Conservation (phyloP, 2,113 vertebrate genomes). For the Ictalurus furcatus region DNA sequence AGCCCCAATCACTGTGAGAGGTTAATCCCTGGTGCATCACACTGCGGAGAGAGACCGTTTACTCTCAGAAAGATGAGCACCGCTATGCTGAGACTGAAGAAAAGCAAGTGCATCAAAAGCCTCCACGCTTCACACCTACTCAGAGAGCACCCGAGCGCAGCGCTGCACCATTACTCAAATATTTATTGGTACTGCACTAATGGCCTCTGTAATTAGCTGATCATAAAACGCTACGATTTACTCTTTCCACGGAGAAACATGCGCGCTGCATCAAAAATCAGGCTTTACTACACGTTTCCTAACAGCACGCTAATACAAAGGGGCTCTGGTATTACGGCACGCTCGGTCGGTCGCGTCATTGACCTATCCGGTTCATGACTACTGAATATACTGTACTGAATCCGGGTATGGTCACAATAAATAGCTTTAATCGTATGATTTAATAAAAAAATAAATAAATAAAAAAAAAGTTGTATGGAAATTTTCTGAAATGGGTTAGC, state of each 20-base stretch:
- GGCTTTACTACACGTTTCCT: neutral
- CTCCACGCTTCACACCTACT: neutral
- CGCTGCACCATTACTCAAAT: neutral
- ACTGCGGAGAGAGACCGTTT: neutral
- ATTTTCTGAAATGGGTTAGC: neutral
- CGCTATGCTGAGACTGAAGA: neutral
- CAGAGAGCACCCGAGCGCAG: neutral
- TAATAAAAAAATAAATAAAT: no score
- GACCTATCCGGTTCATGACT: neutral
- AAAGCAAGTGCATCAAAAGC: neutral
- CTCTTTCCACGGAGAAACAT: neutral
- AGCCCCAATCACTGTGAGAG: neutral
- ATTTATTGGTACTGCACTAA: slow-evolving; percentile 22
- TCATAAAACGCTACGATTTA: slow-evolving; percentile 24
- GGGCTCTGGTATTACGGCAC: neutral
- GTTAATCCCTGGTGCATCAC: neutral
- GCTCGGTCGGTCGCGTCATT: neutral
- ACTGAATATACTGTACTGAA: neutral
- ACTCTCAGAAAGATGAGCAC: neutral
- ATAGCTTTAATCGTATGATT: neutral
- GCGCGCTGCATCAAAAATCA: neutral
- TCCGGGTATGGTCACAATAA: neutral
- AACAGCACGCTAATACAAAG: neutral
- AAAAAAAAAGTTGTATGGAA: neutral
- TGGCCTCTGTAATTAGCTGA: slow-evolving; percentile 58